Evolutionary conservation across 2,888 invertebrate species (phyloP).

Genomic region (Rhaphigaster nebulosa): DNA sequence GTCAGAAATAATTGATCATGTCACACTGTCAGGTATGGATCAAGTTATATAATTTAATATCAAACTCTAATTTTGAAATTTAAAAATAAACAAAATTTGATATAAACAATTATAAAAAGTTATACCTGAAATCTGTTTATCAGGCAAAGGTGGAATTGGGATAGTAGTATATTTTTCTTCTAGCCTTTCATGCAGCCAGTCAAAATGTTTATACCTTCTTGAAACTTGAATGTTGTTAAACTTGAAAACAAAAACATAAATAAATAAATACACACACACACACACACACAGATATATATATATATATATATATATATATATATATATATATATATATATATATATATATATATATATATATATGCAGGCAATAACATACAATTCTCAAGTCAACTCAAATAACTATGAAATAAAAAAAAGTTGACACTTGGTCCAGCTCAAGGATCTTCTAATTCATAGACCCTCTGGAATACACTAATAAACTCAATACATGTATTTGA

Average conservation of each 20-base stretch:
- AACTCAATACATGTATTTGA: too few species aligned
- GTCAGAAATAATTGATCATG: neutral
- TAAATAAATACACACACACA: neutral
- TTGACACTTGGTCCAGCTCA: too few species aligned
- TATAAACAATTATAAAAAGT: neutral
- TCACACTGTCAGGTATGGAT: too few species aligned
- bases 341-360: too few species aligned
- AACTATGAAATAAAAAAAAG: neutral
- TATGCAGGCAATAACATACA: too few species aligned
- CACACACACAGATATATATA: neutral
- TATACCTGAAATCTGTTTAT: slow-evolving; percentile 93
- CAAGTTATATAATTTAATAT: neutral
- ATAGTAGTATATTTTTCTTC: slow-evolving; percentile 94
- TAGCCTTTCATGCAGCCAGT: slow-evolving; percentile 96
- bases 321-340: too few species aligned
- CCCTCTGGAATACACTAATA: too few species aligned
- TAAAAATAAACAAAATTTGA: neutral
- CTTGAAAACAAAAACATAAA: slow-evolving; percentile 67
- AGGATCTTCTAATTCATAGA: too few species aligned
- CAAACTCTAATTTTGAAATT: neutral
- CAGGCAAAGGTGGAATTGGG: slow-evolving; percentile 96
- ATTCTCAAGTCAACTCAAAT: neutral
- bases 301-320: neutral
- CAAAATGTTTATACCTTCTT: slow-evolving; percentile 97
- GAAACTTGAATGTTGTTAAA: slow-evolving; percentile 94